These are phyloP conservation scores for Lichenostomus cassidix DNA, from an alignment of 2,113 vertebrate genomes.

Conservation along the genomic window DNA sequence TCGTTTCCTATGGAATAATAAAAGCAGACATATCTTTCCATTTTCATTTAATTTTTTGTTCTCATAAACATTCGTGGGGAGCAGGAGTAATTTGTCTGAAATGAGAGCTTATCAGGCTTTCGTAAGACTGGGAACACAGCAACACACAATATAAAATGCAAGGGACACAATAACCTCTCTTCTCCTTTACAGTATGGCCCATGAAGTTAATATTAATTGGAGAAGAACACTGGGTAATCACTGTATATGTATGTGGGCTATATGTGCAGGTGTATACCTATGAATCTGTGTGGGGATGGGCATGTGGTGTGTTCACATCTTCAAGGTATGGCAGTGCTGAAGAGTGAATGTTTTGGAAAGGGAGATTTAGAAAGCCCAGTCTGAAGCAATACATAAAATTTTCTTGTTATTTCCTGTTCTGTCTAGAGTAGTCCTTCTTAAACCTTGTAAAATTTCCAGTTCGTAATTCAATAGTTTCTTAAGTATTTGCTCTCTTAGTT, in stretches of 20 bases:
- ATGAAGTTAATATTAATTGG: not conserved
- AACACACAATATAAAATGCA: slow-evolving; percentile 23
- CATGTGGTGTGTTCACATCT: not conserved
- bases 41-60: slow-evolving; percentile 57
- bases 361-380: not conserved
- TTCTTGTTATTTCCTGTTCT: not conserved
- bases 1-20: not conserved
- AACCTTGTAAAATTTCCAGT: not conserved
- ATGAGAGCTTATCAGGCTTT: slow-evolving; percentile 28
- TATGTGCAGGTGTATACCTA: not conserved
- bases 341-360: slow-evolving; percentile 49
- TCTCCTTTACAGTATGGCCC: not conserved
- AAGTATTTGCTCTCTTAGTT: not conserved
- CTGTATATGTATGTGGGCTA: not conserved
- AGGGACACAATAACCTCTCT: not conserved
- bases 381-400: not conserved
- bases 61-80: slow-evolving; percentile 22
- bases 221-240: not conserved
- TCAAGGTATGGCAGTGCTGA: slow-evolving; percentile 4
- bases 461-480: not conserved
- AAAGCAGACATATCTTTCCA: slow-evolving; percentile 21
- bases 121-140: not conserved
- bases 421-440: not conserved
- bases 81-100: slow-evolving; percentile 38
- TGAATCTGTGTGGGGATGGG: not conserved